Evolutionary conservation across 2,797 vertebrate genomes (phyloP).

Genomic region (Protosalanx chinensis): DNA sequence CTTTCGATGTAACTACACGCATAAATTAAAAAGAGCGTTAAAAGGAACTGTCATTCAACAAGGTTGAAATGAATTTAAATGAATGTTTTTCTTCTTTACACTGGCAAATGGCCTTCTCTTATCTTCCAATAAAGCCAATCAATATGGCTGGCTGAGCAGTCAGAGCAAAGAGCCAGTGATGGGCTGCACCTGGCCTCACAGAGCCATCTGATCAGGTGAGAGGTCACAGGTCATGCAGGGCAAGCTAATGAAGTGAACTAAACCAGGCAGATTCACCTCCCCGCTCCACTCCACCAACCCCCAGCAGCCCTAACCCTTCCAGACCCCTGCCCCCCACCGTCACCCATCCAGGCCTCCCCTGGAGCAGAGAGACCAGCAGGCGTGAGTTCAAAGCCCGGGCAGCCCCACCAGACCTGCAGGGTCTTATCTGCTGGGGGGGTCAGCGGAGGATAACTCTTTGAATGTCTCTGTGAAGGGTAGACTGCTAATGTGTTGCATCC

Average conservation of each 20-base stretch:
- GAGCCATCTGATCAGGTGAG: conserved; percentile 68
- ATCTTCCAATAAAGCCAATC: conserved; percentile 67
- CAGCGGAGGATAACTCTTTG: conserved; percentile 34
- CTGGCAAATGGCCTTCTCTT: conserved; percentile 55
- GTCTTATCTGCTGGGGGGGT: conserved; percentile 41
- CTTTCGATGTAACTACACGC: neutral
- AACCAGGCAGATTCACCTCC: conserved; percentile 68
- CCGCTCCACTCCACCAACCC: conserved; percentile 25
- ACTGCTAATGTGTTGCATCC: conserved; percentile 8
- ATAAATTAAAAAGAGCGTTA: neutral
- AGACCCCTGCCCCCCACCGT: conserved; percentile 6
- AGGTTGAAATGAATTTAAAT: conserved; percentile 44
- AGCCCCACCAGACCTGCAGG: conserved; percentile 41
- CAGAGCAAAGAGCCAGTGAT: conserved; percentile 55
- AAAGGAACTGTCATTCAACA: conserved; percentile 13
- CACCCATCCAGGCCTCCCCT: conserved; percentile 30
- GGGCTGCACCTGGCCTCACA: conserved; percentile 70
- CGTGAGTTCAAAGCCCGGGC: conserved; percentile 62
- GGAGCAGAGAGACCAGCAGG: conserved; percentile 50
- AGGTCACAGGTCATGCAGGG: conserved; percentile 59
- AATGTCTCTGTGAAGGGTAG: conserved; percentile 29
- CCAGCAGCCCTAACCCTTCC: conserved; percentile 13
- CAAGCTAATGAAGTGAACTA: conserved; percentile 60
- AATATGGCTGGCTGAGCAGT: conserved; percentile 62
- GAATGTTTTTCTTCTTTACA: conserved; percentile 28